Base-by-base conservation (phyloP, 2,888 invertebrate species). In the Tetragonula carbonaria region DNA sequence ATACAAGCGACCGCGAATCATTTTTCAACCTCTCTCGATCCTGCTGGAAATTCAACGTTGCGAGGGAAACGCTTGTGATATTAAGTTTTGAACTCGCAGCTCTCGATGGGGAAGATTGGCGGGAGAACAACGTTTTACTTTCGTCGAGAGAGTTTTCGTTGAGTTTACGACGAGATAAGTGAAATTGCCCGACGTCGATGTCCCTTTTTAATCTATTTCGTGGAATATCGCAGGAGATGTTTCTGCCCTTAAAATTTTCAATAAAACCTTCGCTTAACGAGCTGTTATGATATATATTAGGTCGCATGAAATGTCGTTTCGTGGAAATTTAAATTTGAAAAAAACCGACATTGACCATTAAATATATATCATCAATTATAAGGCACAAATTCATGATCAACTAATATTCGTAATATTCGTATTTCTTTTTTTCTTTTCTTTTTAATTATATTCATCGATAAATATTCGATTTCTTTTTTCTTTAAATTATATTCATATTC, bases 1-100 rank as follows among this genome's bases (percentile, higher is more conserved):
- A 67, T 67, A 21, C 59, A 66, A 38, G 53, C 53, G n/a, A 28
- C 72, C 18, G n/a, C 21, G 65, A 80, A 73, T 67, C 33, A 16
- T 66, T 80, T 33, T 53, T 66, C 33, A n/a, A 51, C 71, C 45
- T 45, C 1, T 8, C 8, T n/a, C 16, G 50, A 21, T 59, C 51
- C 38, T 16, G 18, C 23, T 75, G 53, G 68, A 53, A 68, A 38
- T 63, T 65, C n/a, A 18, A n/a, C 63, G 50, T 23, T 50, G 28
- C 21, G 23, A 45, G 21, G 62, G 11, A 0, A 28, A 45, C 51
- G 33, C 28, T 50, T 51, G 21, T 63, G 45, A 63, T 62, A 51
- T 73, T 73, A 73, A 73, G 50, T 21, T 51, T 14, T 62, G 21
- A 59, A 28, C 38, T 38, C 21, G 33, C 18, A 18, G 38, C 18